Base-by-base conservation (phyloP, 2,888 invertebrate genomes). In the Lasioglossum zephyrum region DNA sequence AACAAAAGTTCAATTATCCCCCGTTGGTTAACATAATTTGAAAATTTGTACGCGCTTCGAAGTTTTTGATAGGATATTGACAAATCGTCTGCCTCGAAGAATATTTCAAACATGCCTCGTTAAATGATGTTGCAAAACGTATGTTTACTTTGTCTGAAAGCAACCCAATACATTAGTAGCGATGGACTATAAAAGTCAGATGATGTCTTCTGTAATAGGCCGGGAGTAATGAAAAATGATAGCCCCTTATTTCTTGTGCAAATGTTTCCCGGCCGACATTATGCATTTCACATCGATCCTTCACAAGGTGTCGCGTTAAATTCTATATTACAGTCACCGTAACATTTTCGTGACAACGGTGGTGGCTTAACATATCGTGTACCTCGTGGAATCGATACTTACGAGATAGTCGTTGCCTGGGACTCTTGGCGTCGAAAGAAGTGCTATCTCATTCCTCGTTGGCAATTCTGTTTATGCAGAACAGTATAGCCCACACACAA, bases 241-340 rank as follows among this genome's bases (percentile, higher is more conserved):
- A 39, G 47, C 36, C 36, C 31, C 66, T 77, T 66, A 47, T 77
- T 77, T 44, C 66, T 16, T 16, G 47, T 77, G 66, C 44, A 66
- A 31, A 77, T 47, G 36, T 66, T 66, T 66, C 66, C 77, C 66
- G 2, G 44, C 6, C 31, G 66, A 36, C 47, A 31, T 66, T 63
- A 47, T 66, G 31, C 41, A 31, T 66, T 47, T 26, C 47, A 22
- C 66, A 77, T 36, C 63, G 66, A 66, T 66, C 39, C 36, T 66
- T 77, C 47, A 31, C 36, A 47, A 6, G 63, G 22, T 77, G 66
- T 63, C 53, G 53, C 36, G 53, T 74, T 26, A 53, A 31, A 74
- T 74, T 74, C 49, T 74, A 74, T 36, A 53, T 74, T 74, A 74
- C 53, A 53, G 53, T 53, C 36, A 22, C 22, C 73, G 26, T 74